A percentile compares a stretch with the other conserved stretches of the same genome.
Conservation (phyloP, 2,113 vertebrate species). For the Rhabdomys dilectus region DNA sequence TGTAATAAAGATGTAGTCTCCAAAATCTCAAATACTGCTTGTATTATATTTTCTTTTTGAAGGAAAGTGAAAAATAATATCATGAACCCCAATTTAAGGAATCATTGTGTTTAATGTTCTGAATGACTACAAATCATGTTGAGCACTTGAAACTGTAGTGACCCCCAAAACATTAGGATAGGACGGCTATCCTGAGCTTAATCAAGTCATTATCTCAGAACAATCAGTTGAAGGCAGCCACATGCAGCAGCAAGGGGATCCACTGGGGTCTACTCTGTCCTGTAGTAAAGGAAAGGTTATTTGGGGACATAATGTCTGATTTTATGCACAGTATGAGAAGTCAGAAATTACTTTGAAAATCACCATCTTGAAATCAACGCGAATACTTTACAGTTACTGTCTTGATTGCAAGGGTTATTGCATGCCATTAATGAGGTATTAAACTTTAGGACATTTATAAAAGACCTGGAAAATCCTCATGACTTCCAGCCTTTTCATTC, state of each 20-base stretch:
- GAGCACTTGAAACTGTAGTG: neutral
- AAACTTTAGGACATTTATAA: conserved; percentile 11
- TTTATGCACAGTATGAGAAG: conserved; percentile 22
- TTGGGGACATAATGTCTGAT: neutral
- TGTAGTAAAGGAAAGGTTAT: neutral
- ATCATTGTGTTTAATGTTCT: neutral
- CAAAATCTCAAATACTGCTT: neutral
- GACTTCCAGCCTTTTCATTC: neutral
- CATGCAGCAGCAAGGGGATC: neutral
- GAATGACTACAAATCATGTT: neutral
- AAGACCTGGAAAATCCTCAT: neutral
- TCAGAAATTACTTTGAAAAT: conserved; percentile 42
- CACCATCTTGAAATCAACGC: neutral
- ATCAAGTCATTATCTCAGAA: neutral
- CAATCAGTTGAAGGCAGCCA: neutral
- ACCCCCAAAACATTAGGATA: conserved; percentile 29
- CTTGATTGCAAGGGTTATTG: neutral
- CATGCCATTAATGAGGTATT: neutral
- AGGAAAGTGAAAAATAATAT: neutral
- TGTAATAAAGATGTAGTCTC: neutral
- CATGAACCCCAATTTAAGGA: neutral
- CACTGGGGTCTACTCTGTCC: neutral
- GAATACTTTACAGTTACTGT: neutral
- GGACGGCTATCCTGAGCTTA: neutral
- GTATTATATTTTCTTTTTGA: neutral